Percentiles rank a stretch among this genome's conserved stretches.
These are phyloP conservation scores for Scaptomyza pallida DNA, from an alignment of 1,140 invertebrate species.

Conservation along the genomic window DNA sequence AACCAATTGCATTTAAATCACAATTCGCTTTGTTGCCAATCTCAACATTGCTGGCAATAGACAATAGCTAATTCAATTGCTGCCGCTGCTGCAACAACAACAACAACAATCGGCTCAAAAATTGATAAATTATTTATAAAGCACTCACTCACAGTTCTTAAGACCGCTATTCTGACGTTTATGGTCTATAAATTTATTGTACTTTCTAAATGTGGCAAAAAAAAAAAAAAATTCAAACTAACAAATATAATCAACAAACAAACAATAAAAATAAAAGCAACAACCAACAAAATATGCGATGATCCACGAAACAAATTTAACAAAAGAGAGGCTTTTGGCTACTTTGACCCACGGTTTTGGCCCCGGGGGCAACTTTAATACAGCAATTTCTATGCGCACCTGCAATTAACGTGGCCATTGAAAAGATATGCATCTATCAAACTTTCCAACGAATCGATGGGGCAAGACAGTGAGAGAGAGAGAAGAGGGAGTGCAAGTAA, in stretches of 20 bases:
- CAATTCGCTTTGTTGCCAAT: conserved; percentile 63
- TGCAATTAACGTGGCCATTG: conserved; percentile 54
- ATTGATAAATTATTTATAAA: conserved; percentile 81
- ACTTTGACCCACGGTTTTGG: conserved; percentile 15
- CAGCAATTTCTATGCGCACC: conserved; percentile 49
- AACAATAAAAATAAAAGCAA: not conserved
- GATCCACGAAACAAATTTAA: not conserved
- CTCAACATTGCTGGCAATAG: conserved; percentile 32
- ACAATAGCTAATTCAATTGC: conserved; percentile 74
- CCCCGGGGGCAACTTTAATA: conserved; percentile 39
- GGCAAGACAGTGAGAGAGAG: not conserved
- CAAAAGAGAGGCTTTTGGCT: conserved; percentile 4
- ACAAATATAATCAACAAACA: conserved; percentile 25
- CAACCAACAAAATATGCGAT: conserved; percentile 1
- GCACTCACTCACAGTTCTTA: conserved; percentile 10
- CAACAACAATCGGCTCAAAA: conserved; percentile 24
- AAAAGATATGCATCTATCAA: conserved; percentile 52
- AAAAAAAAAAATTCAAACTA: conserved; percentile 10
- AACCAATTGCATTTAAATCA: conserved; percentile 81
- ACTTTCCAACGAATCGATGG: conserved; percentile 35
- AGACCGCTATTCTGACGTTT: conserved; percentile 56
- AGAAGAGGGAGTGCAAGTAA: no score
- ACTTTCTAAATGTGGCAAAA: conserved; percentile 47
- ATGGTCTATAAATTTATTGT: conserved; percentile 75
- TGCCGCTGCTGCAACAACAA: conserved; percentile 26